Conservation (phyloP, 2,113 vertebrate species). For the Neogale vison region DNA sequence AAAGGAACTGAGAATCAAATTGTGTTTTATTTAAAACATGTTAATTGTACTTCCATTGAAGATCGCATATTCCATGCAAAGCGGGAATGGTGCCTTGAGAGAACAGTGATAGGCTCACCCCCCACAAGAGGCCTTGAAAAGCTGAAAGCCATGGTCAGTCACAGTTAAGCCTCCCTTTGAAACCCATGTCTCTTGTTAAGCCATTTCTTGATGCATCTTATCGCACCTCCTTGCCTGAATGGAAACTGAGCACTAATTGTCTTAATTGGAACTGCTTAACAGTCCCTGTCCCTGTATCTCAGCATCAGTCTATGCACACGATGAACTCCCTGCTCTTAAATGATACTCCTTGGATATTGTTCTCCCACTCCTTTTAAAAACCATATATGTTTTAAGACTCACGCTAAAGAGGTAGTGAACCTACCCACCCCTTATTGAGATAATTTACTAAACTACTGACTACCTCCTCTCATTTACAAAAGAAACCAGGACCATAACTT, state of each 20-base stretch:
- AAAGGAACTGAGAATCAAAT: neutral
- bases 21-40: neutral
- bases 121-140: neutral
- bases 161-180: neutral
- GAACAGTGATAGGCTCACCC: too few relatives aligned
- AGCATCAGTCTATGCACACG: neutral
- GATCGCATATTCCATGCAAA: neutral
- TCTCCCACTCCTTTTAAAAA: neutral
- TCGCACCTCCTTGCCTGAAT: neutral
- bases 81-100: neutral
- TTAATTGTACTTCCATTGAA: too few relatives aligned
- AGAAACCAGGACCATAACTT: neutral
- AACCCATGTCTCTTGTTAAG: neutral
- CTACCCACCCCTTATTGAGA: neutral
- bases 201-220: neutral
- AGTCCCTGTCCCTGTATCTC: neutral
- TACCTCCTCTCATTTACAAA: neutral
- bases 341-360: neutral
- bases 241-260: neutral
- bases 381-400: neutral
- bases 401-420: too few relatives aligned
- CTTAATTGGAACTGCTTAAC: neutral
- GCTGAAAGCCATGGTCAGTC: neutral
- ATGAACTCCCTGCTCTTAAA: neutral
- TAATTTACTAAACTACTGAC: neutral